These are phyloP conservation scores for Pseudocheirus occidentalis DNA, from an alignment of 2,797 vertebrate genomes.

Conservation along the genomic window DNA sequence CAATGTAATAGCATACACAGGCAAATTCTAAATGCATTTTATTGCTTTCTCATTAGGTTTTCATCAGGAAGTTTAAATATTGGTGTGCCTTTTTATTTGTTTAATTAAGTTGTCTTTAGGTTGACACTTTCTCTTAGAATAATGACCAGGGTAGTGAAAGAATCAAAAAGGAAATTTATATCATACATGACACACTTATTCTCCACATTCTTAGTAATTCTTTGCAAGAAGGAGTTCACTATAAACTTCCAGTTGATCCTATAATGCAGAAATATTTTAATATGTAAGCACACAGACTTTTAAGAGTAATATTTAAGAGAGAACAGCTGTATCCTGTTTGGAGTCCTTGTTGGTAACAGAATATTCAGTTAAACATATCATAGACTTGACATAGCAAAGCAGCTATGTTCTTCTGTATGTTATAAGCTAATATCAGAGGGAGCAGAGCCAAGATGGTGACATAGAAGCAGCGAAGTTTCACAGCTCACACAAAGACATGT, in stretches of 20 bases:
- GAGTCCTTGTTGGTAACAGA: background rate
- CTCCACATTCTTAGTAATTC: background rate
- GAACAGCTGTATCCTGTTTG: background rate
- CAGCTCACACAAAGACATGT: too few species aligned
- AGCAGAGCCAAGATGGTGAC: too few species aligned
- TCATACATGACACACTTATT: background rate
- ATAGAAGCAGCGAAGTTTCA: too few species aligned
- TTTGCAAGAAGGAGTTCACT: background rate
- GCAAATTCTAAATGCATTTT: background rate
- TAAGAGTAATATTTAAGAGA: background rate
- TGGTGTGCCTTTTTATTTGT: background rate
- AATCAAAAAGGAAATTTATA: background rate
- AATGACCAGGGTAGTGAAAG: background rate
- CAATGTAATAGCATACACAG: background rate
- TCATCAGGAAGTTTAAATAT: background rate
- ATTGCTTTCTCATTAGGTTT: background rate
- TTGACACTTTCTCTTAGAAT: background rate
- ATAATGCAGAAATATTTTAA: background rate
- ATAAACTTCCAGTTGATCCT: background rate
- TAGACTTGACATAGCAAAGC: background rate
- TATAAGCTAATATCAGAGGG: background rate
- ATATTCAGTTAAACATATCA: background rate
- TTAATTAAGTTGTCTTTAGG: background rate
- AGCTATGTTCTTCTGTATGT: background rate
- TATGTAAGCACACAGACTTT: background rate